A percentile compares a stretch with the other conserved stretches of the same genome.
phyloP scores from a whole-genome alignment of 2,113 vertebrate genomes.

The Embiotoca jacksoni region DNA sequence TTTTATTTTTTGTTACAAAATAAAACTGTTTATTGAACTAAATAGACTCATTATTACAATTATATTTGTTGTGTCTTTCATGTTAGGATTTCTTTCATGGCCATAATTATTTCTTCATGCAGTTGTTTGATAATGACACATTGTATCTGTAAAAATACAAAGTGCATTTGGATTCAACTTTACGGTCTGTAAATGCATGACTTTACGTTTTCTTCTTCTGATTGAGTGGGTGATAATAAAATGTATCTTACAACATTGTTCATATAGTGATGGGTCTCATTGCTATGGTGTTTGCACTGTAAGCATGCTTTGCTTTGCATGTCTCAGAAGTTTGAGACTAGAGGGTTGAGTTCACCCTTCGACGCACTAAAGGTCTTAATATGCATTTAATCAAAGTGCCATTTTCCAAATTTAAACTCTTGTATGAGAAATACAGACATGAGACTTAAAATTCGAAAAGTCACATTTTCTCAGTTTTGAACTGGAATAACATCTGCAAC shows the following conservation, averaged over 20 bases:
- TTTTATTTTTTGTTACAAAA: too few relatives aligned
- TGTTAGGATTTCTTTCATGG: too few relatives aligned
- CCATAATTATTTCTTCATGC: too few relatives aligned
- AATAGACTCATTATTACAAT: too few relatives aligned
- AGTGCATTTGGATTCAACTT: too few relatives aligned
- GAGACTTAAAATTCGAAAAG: constrained; percentile 7
- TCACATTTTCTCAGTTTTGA: constrained; percentile 9
- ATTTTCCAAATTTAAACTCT: constrained; percentile 1
- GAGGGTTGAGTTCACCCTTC: constrained; percentile 35
- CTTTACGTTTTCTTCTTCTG: background rate
- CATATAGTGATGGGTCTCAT: background rate
- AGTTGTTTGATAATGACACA: too few relatives aligned
- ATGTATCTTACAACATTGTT: background rate
- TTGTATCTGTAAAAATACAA: too few relatives aligned
- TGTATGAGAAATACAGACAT: constrained; percentile 38
- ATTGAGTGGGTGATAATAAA: constrained; percentile 3
- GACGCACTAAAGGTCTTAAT: constrained; percentile 15
- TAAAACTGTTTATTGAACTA: too few relatives aligned
- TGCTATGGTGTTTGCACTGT: constrained; percentile 12
- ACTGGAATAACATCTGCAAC: constrained; percentile 8
- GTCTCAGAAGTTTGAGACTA: constrained; percentile 36
- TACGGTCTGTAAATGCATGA: too few relatives aligned
- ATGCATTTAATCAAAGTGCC: constrained; percentile 36
- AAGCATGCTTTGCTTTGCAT: constrained; percentile 47
- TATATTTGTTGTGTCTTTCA: too few relatives aligned